Conservation (phyloP, 2,113 vertebrate genomes). For the Ailurus styani region DNA sequence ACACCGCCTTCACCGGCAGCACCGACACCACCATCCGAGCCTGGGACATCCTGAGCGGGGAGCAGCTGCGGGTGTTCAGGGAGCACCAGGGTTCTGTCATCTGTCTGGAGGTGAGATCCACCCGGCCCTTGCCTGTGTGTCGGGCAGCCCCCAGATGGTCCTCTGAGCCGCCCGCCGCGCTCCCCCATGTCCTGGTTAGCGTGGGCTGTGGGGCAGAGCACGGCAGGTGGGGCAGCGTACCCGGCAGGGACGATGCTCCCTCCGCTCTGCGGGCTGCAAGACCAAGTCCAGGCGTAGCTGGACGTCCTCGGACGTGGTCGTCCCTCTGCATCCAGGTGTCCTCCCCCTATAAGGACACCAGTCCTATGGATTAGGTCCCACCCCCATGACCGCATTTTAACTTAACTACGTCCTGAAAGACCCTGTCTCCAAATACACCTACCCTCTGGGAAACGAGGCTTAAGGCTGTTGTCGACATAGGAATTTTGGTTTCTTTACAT, state of each 20-base stretch:
- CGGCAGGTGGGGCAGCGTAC: fast-evolving
- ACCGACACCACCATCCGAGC: conserved; percentile 84
- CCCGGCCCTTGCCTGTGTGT: conserved; percentile 68
- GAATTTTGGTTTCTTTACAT: not conserved
- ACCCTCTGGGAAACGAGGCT: not conserved
- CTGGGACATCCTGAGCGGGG: conserved; percentile 86
- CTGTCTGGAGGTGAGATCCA: conserved; percentile 85
- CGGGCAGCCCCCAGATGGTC: conserved; percentile 70
- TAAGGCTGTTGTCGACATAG: fast-evolving
- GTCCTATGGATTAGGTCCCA: not conserved
- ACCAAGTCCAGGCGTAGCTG: too few relatives aligned
- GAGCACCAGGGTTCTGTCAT: conserved; percentile 87
- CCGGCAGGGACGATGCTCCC: not conserved
- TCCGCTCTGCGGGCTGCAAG: not conserved
- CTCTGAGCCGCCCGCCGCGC: conserved; percentile 32
- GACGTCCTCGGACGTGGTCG: fast-evolving
- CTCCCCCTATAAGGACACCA: not conserved
- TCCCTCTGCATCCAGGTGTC: not conserved
- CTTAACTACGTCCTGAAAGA: not conserved
- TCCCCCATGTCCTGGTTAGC: conserved; percentile 12
- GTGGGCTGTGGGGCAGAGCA: fast-evolving
- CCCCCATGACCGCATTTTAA: not conserved
- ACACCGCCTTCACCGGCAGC: conserved; percentile 86
- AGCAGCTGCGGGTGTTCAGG: conserved; percentile 83
- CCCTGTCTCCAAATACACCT: too few relatives aligned